Percentiles rank a stretch among this genome's conserved stretches.
These are phyloP conservation scores for Cariama cristata DNA, from an alignment of 2,113 vertebrate genomes.

Conservation along the genomic window DNA sequence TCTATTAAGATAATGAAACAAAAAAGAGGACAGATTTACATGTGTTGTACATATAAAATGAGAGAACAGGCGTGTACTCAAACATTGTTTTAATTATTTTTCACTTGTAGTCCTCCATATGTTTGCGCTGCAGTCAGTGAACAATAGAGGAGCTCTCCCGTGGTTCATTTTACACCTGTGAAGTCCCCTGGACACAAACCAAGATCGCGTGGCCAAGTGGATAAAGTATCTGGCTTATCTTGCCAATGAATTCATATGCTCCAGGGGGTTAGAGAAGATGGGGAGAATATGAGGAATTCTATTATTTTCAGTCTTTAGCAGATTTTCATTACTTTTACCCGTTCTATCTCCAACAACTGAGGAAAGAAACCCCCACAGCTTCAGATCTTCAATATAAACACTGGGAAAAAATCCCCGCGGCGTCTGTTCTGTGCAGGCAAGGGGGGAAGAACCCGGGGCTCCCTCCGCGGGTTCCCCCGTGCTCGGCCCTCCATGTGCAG, in stretches of 20 bases:
- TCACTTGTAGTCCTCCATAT: constrained; percentile 57
- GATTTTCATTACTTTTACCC: constrained; percentile 47
- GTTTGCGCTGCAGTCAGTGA: constrained; percentile 67
- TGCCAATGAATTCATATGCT: constrained; percentile 46
- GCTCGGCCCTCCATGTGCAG: accelerated
- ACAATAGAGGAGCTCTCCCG: constrained; percentile 68
- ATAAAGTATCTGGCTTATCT: constrained; percentile 53
- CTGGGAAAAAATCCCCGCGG: not conserved
- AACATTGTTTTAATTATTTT: constrained; percentile 55
- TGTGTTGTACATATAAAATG: not conserved
- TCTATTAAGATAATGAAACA: not conserved
- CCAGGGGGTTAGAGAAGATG: constrained; percentile 11
- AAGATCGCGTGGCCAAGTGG: constrained; percentile 25
- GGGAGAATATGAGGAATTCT: constrained; percentile 31
- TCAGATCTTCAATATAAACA: not conserved
- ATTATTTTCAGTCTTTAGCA: constrained; percentile 28
- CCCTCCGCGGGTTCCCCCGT: accelerated
- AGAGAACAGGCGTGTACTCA: constrained; percentile 28
- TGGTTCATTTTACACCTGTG: constrained; percentile 69
- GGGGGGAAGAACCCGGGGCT: accelerated
- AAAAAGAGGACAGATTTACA: not conserved
- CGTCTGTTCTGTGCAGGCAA: not conserved
- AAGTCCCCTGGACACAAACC: constrained; percentile 53
- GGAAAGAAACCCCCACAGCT: not conserved
- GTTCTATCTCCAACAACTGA: not conserved